Evolutionary conservation across 2,113 vertebrate genomes (phyloP).

Genomic region (Rhodinocichla rosea): DNA sequence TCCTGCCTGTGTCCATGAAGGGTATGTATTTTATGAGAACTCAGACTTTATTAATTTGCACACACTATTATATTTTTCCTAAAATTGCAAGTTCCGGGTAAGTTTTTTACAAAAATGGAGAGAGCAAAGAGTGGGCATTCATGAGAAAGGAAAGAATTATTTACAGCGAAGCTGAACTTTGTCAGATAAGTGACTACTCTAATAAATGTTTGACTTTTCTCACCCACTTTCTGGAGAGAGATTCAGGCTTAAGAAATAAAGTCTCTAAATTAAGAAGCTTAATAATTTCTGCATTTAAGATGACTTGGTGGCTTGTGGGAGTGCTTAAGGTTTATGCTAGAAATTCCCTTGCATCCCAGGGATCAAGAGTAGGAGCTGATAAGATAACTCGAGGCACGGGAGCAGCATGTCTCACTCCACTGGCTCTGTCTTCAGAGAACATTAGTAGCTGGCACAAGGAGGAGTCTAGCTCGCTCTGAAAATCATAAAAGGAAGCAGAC

Average conservation of each 20-base stretch:
- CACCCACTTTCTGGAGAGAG: slow-evolving; percentile 34
- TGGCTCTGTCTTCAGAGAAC: slow-evolving; percentile 55
- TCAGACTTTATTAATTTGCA: neutral
- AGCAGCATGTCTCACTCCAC: slow-evolving; percentile 59
- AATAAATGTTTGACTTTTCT: slow-evolving; percentile 62
- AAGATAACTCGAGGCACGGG: slow-evolving; percentile 51
- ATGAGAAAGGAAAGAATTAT: slow-evolving; percentile 10
- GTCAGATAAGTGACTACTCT: slow-evolving; percentile 62
- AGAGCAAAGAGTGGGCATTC: neutral
- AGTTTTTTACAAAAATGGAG: slow-evolving; percentile 4
- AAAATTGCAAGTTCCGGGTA: neutral
- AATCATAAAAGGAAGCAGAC: neutral
- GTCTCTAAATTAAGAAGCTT: slow-evolving; percentile 78
- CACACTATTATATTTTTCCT: neutral
- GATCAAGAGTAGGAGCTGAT: slow-evolving; percentile 63
- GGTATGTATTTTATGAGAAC: neutral
- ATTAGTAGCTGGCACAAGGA: neutral
- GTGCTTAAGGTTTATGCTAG: slow-evolving; percentile 59
- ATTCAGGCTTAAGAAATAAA: slow-evolving; percentile 67
- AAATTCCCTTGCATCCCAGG: slow-evolving; percentile 65
- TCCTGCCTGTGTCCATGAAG: neutral
- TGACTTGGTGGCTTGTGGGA: slow-evolving; percentile 64
- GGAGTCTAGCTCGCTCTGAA: neutral
- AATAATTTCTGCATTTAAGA: slow-evolving; percentile 70
- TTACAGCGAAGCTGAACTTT: slow-evolving; percentile 44